These are phyloP conservation scores for Euwallacea similis DNA, from an alignment of 1,140 invertebrate species.

Conservation along the genomic window DNA sequence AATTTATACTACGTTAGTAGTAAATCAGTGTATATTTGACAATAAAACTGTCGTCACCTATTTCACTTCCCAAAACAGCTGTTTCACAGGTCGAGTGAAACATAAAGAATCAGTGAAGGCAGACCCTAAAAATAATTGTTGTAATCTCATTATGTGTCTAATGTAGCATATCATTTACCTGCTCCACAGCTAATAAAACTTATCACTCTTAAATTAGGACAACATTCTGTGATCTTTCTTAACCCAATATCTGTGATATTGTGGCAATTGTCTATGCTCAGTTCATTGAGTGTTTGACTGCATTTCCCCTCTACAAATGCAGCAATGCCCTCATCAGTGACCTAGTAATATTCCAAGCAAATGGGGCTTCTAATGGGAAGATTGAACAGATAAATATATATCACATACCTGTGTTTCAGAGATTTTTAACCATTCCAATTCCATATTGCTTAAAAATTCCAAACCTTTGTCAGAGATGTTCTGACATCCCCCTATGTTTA, in stretches of 20 bases:
- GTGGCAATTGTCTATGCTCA: constrained; percentile 42
- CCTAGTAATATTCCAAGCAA: constrained; percentile 30
- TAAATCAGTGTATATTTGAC: not conserved
- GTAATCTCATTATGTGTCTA: constrained; percentile 7
- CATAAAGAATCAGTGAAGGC: not conserved
- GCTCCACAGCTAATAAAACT: constrained; percentile 40
- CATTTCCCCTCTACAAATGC: constrained; percentile 37
- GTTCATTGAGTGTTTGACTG: constrained; percentile 39
- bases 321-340: constrained; percentile 41
- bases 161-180: constrained; percentile 9
- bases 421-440: constrained; percentile 24
- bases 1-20: too few species aligned
- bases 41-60: constrained; percentile 5
- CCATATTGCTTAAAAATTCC: constrained; percentile 12
- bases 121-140: constrained; percentile 9
- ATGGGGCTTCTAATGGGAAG: not conserved
- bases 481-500: constrained; percentile 32
- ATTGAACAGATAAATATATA: not conserved
- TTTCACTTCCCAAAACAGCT: constrained; percentile 35
- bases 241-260: constrained; percentile 38
- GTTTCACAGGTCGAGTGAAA: constrained; percentile 20
- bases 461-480: constrained; percentile 35
- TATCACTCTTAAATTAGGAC: constrained; percentile 44
- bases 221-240: constrained; percentile 38
- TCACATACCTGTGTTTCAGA: constrained; percentile 27